Conservation (phyloP, 2,113 vertebrate species). For the Pluvialis apricaria region DNA sequence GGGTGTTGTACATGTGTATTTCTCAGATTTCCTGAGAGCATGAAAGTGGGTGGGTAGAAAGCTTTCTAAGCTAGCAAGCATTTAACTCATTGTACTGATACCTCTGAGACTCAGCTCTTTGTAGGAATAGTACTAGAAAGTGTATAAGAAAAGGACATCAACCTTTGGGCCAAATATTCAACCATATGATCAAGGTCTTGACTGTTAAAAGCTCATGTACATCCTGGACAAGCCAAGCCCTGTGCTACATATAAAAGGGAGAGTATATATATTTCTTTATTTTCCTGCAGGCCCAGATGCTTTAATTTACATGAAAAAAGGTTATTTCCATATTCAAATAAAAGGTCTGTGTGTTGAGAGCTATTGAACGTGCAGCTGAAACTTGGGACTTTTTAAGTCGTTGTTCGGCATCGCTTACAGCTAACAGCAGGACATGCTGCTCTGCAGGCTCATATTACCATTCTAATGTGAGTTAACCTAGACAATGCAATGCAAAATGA, state of each 20-base stretch:
- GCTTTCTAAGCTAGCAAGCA: not conserved
- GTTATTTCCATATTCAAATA: not conserved
- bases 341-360: not conserved
- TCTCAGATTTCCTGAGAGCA: not conserved
- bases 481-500: not conserved
- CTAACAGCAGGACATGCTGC: not conserved
- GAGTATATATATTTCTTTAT: not conserved
- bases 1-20: not conserved
- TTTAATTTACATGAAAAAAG: not conserved
- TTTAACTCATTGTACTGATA: not conserved
- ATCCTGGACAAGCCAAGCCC: not conserved
- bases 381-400: not conserved
- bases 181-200: not conserved
- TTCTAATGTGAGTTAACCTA: not conserved
- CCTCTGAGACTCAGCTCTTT: not conserved
- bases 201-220: not conserved
- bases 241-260: not conserved
- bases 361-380: not conserved
- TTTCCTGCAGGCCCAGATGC: not conserved
- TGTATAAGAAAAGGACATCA: not conserved
- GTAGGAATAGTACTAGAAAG: not conserved
- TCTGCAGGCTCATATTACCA: not conserved
- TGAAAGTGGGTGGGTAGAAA: not conserved
- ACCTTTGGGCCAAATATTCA: not conserved
- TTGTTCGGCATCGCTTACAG: not conserved